Evolutionary conservation across 2,113 vertebrate species (phyloP).

Genomic region (Brachypteracias leptosomus): DNA sequence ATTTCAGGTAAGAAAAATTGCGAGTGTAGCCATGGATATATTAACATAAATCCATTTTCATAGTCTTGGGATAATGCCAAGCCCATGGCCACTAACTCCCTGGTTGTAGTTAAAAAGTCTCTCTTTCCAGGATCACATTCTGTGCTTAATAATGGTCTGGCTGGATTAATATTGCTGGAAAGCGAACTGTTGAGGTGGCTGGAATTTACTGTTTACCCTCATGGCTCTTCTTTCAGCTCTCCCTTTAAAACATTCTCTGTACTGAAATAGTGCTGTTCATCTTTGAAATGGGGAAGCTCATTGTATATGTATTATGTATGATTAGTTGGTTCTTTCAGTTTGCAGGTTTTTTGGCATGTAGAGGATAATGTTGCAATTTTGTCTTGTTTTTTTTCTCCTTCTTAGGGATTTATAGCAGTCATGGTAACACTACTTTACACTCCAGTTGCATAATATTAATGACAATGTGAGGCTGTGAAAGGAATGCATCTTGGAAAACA

Average conservation of each 20-base stretch:
- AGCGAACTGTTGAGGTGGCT: neutral
- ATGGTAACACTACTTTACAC: neutral
- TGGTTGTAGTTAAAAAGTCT: neutral
- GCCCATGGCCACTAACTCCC: neutral
- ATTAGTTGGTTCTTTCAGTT: neutral
- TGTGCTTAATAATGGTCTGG: neutral
- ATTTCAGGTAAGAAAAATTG: slow-evolving; percentile 80
- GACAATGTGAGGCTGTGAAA: neutral
- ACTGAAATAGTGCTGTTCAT: neutral
- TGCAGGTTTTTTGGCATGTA: neutral
- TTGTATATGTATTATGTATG: neutral
- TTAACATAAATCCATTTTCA: neutral
- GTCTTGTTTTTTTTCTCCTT: neutral
- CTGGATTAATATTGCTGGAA: neutral
- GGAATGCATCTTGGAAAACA: neutral
- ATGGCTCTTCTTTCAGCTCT: neutral
- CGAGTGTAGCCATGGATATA: neutral
- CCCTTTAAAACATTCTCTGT: neutral
- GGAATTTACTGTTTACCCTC: neutral
- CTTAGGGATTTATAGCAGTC: neutral
- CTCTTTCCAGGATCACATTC: neutral
- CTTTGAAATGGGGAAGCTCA: neutral
- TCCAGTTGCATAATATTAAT: neutral
- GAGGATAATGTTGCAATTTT: neutral
- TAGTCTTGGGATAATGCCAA: neutral